Evolutionary conservation across 1,140 invertebrate species (phyloP).

Genomic region (Cardiocondyla obscurior): DNA sequence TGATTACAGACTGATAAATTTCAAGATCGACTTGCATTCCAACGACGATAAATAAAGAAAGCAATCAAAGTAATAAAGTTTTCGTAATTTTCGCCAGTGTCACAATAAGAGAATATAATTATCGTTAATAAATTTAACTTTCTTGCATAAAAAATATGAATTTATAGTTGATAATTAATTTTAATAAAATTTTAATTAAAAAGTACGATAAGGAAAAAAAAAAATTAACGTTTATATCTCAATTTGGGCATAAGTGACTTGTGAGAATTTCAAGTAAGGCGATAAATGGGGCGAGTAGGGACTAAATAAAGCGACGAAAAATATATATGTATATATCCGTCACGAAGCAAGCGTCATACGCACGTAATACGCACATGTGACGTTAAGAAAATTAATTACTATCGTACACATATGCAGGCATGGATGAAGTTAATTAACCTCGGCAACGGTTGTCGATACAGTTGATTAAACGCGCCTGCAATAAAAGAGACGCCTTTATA

Average conservation of each 20-base stretch:
- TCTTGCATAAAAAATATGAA: not conserved
- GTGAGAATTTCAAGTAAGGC: not conserved
- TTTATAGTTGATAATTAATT: not conserved
- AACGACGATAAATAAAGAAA: not conserved
- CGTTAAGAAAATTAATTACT: conserved; percentile 33
- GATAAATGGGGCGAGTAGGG: not conserved
- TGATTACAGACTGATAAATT: conserved; percentile 36
- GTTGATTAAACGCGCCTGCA: conserved; percentile 47
- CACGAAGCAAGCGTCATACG: not conserved
- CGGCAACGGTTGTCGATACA: conserved; percentile 17
- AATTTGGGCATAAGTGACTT: not conserved
- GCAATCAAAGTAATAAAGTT: conserved; percentile 11
- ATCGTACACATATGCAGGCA: not conserved
- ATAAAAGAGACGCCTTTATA: conserved; percentile 29
- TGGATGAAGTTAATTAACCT: conserved; percentile 44
- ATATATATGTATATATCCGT: not conserved
- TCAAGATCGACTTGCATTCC: conserved; percentile 40
- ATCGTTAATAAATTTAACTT: not conserved
- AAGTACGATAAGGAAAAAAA: no score
- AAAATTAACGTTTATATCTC: not conserved
- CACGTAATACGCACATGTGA: not conserved
- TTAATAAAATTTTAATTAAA: not conserved
- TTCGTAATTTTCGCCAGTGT: not conserved
- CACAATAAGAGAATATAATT: not conserved
- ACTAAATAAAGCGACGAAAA: not conserved